A percentile compares a stretch with the other conserved stretches of the same genome.
Conservation (phyloP, 2,797 vertebrate species). For the Buceros bicornis region DNA sequence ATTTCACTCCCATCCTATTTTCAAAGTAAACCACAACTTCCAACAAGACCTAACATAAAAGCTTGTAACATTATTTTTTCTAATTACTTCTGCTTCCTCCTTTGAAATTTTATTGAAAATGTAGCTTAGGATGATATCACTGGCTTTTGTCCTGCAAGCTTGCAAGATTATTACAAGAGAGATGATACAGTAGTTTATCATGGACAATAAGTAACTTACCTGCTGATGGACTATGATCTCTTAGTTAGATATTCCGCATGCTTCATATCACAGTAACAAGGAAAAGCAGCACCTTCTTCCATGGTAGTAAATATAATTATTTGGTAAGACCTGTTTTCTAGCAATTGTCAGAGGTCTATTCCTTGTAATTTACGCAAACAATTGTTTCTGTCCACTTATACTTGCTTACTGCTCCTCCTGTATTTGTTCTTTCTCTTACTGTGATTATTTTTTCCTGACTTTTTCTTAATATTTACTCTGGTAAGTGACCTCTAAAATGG, state of each 20-base stretch:
- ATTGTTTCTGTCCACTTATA: not conserved
- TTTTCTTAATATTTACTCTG: not conserved
- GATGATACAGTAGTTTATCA: not conserved
- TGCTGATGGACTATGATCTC: not conserved
- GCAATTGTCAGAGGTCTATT: not conserved
- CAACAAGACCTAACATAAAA: not conserved
- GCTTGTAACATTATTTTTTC: not conserved
- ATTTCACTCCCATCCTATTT: not conserved
- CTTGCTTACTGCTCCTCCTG: not conserved
- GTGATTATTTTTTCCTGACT: not conserved
- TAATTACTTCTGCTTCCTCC: not conserved
- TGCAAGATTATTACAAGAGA: not conserved
- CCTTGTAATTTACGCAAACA: not conserved
- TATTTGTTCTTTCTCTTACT: not conserved
- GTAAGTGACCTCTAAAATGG: not conserved
- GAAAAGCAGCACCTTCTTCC: not conserved
- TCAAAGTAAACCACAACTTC: slow-evolving; percentile 10
- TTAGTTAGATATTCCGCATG: not conserved
- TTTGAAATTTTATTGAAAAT: not conserved
- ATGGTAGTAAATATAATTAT: not conserved
- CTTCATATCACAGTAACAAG: not conserved
- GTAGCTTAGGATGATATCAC: not conserved
- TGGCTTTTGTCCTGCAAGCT: not conserved
- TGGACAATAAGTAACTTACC: not conserved
- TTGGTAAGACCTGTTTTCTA: not conserved